phyloP scores from a whole-genome alignment of 2,888 invertebrate genomes.

The Scaptomyza cyrtandrae region DNA sequence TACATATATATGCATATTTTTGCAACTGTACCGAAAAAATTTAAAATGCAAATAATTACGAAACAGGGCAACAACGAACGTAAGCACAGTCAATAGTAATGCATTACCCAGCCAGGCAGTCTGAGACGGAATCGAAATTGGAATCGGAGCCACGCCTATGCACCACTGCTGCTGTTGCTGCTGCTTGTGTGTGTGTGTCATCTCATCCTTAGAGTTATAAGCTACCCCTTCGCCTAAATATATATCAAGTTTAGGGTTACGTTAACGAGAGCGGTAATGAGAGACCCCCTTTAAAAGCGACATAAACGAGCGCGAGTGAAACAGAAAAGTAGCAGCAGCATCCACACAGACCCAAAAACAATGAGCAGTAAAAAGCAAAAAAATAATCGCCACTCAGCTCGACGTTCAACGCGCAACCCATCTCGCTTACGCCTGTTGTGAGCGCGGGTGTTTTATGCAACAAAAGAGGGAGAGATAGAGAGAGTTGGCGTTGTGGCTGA shows the following conservation, averaged over 20 bases:
- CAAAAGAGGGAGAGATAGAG: conserved; percentile 24
- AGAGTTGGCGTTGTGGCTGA: neutral
- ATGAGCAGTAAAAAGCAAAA: conserved; percentile 48
- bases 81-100: neutral
- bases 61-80: conserved; percentile 1
- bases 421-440: conserved; percentile 60
- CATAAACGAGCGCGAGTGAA: conserved; percentile 62
- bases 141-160: conserved; percentile 71
- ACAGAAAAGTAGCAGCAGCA: conserved; percentile 46
- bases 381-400: conserved; percentile 71
- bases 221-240: neutral
- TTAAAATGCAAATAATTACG: conserved; percentile 51
- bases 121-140: conserved; percentile 32
- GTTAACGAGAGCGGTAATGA: conserved; percentile 63
- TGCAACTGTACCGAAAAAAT: conserved; percentile 39
- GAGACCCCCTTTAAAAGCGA: conserved; percentile 24
- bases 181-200: conserved; percentile 24
- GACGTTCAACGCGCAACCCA: conserved; percentile 30
- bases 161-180: conserved; percentile 8
- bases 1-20: neutral
- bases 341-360: conserved; percentile 55
- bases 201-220: conserved; percentile 15
- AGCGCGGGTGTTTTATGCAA: conserved; percentile 11
- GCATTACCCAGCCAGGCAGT: conserved; percentile 28
- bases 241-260: conserved; percentile 62